Conservation (phyloP, 64 coral and sea anemone species). For the Cladopsammia gracilis region DNA sequence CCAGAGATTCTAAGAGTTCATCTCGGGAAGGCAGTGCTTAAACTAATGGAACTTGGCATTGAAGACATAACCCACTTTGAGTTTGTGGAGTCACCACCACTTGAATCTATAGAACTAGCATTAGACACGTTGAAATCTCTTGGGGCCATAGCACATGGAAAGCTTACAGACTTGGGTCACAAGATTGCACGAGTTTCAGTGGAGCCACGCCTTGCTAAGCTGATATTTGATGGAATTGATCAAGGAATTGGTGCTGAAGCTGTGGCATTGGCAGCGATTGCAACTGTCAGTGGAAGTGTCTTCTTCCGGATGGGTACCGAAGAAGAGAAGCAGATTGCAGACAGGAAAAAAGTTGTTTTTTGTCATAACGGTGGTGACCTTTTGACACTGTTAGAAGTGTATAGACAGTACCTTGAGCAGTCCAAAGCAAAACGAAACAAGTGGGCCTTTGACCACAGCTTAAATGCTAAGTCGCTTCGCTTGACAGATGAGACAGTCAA, state of each 20-base stretch:
- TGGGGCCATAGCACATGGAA: slow-evolving; percentile 62
- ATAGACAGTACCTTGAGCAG: slow-evolving; percentile 51
- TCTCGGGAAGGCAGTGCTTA: slow-evolving; percentile 87
- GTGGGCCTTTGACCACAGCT: slow-evolving; percentile 82
- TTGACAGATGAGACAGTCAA: slow-evolving; percentile 86
- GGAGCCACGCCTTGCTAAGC: slow-evolving; percentile 76
- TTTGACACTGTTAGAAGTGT: slow-evolving; percentile 81
- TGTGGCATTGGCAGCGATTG: slow-evolving; percentile 70
- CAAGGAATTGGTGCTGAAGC: slow-evolving; percentile 73
- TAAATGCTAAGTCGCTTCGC: slow-evolving; percentile 92
- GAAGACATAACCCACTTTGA: slow-evolving; percentile 69
- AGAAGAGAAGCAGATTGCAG: slow-evolving; percentile 83
- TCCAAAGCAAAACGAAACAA: slow-evolving; percentile 47
- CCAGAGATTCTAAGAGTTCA: slow-evolving; percentile 90
- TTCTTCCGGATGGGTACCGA: slow-evolving; percentile 95
- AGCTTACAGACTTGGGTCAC: slow-evolving; percentile 72
- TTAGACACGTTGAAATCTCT: slow-evolving; percentile 43
- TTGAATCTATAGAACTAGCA: slow-evolving; percentile 69
- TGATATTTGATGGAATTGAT: slow-evolving; percentile 81
- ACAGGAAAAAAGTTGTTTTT: slow-evolving; percentile 78
- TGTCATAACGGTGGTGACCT: slow-evolving; percentile 83
- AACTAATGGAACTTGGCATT: slow-evolving; percentile 94
- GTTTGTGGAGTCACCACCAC: slow-evolving; percentile 83
- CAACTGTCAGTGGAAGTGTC: slow-evolving; percentile 79
- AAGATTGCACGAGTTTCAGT: slow-evolving; percentile 82